These are phyloP conservation scores for Molorchus minor DNA, from an alignment of 2,888 invertebrate species.

Conservation along the genomic window DNA sequence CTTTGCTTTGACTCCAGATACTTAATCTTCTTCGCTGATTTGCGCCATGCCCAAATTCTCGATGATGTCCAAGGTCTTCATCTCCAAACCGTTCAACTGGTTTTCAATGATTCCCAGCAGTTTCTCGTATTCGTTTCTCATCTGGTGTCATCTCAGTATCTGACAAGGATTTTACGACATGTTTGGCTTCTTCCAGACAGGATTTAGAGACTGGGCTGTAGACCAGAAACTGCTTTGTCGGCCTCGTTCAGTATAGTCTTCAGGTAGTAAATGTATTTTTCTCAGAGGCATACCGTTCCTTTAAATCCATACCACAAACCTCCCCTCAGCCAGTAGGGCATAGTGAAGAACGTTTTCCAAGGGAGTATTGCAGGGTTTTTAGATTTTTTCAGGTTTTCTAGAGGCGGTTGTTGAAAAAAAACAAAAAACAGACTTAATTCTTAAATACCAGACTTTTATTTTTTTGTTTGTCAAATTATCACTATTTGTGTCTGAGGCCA, in stretches of 20 bases:
- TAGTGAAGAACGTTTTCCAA: slow-evolving; percentile 56
- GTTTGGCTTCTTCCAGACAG: slow-evolving; percentile 54
- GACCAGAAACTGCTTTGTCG: slow-evolving; percentile 55
- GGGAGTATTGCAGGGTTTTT: not conserved
- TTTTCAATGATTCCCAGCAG: slow-evolving; percentile 56
- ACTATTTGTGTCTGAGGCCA: too few relatives aligned
- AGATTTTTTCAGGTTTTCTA: slow-evolving; percentile 4
- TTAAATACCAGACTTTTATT: too few relatives aligned
- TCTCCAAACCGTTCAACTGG: slow-evolving; percentile 56
- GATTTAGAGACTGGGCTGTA: slow-evolving; percentile 57
- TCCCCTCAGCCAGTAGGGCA: slow-evolving; percentile 59
- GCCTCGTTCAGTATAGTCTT: slow-evolving; percentile 57
- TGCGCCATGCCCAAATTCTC: slow-evolving; percentile 41
- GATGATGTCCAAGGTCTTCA: slow-evolving; percentile 46
- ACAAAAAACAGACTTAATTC: too few relatives aligned
- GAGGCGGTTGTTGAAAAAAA: slow-evolving; percentile 13
- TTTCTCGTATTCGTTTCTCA: slow-evolving; percentile 57
- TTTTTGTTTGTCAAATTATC: too few relatives aligned
- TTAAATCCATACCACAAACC: slow-evolving; percentile 59
- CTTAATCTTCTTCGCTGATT: slow-evolving; percentile 56
- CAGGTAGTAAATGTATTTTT: slow-evolving; percentile 60
- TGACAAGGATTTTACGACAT: not conserved
- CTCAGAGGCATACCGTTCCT: slow-evolving; percentile 57
- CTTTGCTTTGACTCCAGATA: slow-evolving; percentile 39
- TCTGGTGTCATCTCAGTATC: slow-evolving; percentile 32